phyloP scores from a whole-genome alignment of 1,140 invertebrate genomes.

The Cherax quadricarinatus region DNA sequence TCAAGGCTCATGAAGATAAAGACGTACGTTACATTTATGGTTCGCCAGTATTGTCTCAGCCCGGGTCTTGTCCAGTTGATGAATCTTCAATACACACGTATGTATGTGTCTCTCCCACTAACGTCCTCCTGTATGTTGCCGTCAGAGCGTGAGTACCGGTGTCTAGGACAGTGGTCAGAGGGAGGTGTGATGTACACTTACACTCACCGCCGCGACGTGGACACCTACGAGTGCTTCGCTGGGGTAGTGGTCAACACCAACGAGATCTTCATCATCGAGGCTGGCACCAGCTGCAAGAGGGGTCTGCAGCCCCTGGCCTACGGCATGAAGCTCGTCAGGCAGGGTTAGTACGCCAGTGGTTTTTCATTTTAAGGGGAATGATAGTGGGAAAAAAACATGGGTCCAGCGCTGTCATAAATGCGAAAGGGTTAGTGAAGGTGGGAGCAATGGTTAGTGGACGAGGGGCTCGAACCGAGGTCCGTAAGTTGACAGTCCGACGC shows the following conservation, averaged over 20 bases:
- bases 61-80: too few relatives aligned
- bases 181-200: conserved; percentile 83
- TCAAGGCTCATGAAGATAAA: too few relatives aligned
- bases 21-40: too few relatives aligned
- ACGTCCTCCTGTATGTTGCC: neutral
- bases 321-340: conserved; percentile 80
- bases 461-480: too few relatives aligned
- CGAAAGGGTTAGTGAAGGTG: neutral
- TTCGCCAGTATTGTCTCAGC: too few relatives aligned
- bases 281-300: conserved; percentile 83
- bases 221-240: conserved; percentile 85
- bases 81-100: too few relatives aligned
- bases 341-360: conserved; percentile 45
- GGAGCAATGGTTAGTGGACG: neutral
- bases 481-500: too few relatives aligned
- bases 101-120: too few relatives aligned
- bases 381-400: neutral
- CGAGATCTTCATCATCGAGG: conserved; percentile 83
- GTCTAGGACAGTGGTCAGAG: conserved; percentile 85
- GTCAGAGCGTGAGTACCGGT: conserved; percentile 84
- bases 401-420: too few relatives aligned
- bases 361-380: neutral
- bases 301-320: conserved; percentile 81
- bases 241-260: conserved; percentile 82
- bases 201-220: conserved; percentile 83